Base-by-base conservation (phyloP, 1,140 invertebrate genomes). In the Carposina sasakii region DNA sequence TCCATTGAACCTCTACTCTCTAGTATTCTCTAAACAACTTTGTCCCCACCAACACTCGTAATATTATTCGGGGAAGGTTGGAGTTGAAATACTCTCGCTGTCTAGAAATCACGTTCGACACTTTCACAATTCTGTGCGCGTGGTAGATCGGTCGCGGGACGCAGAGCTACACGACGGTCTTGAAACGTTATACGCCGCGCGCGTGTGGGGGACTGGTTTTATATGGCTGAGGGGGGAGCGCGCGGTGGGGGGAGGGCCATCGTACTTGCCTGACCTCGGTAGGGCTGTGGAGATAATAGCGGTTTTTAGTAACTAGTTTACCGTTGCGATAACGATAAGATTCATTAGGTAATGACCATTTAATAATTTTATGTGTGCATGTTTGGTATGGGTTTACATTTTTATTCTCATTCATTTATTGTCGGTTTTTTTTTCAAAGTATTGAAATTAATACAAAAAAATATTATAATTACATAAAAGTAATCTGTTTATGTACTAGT, bases 1-100 rank as follows among this genome's bases (percentile, higher is more conserved):
- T 86, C 85, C 85, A 86, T 86, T 81, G 85, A 85, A 83, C 75
- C 60, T 60, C 52, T 76, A 55, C 69, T 65, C 56, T 62, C 64
- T 66, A 67, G 49, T 52, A 67, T 63, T 63, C 53, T 54, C 67
- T 58, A 77, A 62, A 64, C 47, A 60, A 79, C n/a, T n/a, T n/a
- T n/a, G n/a, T 72, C 60, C 71, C 60, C 68, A 60, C 65, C 55
- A 52, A 54, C 60, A 71, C 67, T 60, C 44, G 39, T 52, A 26
- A 47, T 54, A 49, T 41, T 56, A 46, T 19, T 56, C 39, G 36
- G 50, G 33, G 36, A 46, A 16, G 31, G 43, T 54, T 40, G 48
- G 48, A 44, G 52, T 51, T 42, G 56, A 51, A 60, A 63, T 70
- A 81, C 79, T 81, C 76, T 81, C 76, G 74, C 78, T 81, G 31